Percentiles rank a stretch among this genome's conserved stretches.
Conservation (phyloP, 2,797 vertebrate genomes). For the Florisuga fusca region DNA sequence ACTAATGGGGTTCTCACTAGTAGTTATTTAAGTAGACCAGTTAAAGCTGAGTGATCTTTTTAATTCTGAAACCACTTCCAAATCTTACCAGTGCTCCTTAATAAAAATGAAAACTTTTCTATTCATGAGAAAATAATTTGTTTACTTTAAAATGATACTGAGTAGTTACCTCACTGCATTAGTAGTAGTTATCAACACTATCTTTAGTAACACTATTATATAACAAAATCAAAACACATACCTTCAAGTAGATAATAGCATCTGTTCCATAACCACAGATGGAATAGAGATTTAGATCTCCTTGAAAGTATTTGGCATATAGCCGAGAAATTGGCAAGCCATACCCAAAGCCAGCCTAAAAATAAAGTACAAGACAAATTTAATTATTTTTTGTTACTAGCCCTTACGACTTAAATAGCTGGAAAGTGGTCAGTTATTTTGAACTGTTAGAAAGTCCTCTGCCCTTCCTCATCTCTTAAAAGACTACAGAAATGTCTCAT, state of each 20-base stretch:
- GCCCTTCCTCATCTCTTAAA: background rate
- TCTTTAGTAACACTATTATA: background rate
- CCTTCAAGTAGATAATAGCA: slow-evolving; percentile 97
- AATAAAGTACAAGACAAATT: background rate
- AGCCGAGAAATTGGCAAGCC: slow-evolving; percentile 97
- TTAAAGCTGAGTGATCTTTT: background rate
- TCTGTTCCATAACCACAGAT: slow-evolving; percentile 97
- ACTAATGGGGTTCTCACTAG: background rate
- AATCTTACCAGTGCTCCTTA: background rate
- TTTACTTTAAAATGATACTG: background rate
- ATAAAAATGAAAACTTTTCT: background rate
- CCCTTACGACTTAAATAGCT: background rate
- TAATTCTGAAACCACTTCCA: background rate
- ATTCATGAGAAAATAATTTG: background rate
- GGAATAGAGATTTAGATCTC: slow-evolving; percentile 95
- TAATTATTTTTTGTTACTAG: background rate
- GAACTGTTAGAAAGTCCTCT: background rate
- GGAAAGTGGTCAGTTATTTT: background rate
- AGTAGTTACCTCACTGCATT: background rate
- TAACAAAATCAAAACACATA: slow-evolving; percentile 56
- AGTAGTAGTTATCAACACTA: background rate
- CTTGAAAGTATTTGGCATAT: slow-evolving; percentile 98
- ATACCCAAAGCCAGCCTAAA: slow-evolving; percentile 96
- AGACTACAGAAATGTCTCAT: background rate
- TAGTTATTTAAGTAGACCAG: background rate